Percentiles rank a stretch among this genome's conserved stretches.
Conservation (phyloP, 2,113 vertebrate genomes). For the Oryzias celebensis region DNA sequence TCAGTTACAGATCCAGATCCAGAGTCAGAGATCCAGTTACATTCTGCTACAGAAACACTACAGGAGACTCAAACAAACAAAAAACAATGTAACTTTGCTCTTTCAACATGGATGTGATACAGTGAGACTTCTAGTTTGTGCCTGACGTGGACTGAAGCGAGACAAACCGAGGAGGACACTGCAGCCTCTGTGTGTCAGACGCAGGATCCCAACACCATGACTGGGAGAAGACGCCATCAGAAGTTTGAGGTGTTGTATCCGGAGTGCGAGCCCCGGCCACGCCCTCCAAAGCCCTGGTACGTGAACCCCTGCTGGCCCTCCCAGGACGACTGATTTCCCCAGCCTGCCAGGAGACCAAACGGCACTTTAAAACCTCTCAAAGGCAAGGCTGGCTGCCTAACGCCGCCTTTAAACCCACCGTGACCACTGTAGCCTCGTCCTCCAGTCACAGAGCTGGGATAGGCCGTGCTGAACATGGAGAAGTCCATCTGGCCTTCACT, state of each 20-base stretch:
- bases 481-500: conserved; percentile 36
- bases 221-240: conserved; percentile 20
- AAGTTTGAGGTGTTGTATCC: conserved; percentile 55
- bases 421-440: conserved; percentile 63
- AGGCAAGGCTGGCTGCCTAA: background rate
- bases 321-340: conserved; percentile 62
- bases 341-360: conserved; percentile 41
- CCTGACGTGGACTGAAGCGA: too few species aligned
- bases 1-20: background rate
- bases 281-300: conserved; percentile 50
- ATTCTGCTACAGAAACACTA: conserved; percentile 29
- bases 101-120: conserved; percentile 14
- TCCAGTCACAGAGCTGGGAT: conserved; percentile 66
- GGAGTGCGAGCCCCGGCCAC: conserved; percentile 50
- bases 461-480: conserved; percentile 71
- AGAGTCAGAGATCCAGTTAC: conserved; percentile 17
- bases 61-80: conserved; percentile 25
- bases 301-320: conserved; percentile 44
- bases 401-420: conserved; percentile 36
- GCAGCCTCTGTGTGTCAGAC: background rate
- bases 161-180: too few species aligned
- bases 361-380: background rate
- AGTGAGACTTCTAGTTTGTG: too few species aligned
- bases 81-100: background rate
- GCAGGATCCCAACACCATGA: background rate